These are phyloP conservation scores for Luidia sarsii DNA, from an alignment of 53 echinoderm and acorn worm genomes.

Conservation along the genomic window DNA sequence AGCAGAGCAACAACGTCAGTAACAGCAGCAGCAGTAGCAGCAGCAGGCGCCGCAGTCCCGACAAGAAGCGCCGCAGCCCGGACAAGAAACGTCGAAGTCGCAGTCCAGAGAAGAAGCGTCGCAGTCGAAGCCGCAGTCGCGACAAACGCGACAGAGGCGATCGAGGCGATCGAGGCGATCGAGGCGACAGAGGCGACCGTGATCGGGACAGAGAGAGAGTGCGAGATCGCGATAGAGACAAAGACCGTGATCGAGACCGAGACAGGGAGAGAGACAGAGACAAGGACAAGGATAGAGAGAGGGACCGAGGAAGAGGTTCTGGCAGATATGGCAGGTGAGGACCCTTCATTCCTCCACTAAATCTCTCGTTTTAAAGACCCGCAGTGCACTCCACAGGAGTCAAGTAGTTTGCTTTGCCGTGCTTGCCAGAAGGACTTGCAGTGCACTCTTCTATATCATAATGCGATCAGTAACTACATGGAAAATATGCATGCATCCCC, in stretches of 20 bases:
- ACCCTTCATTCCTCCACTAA: no score
- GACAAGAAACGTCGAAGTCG: constrained; percentile 47
- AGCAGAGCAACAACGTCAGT: constrained; percentile 20
- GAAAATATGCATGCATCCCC: no score
- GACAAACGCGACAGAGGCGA: constrained; percentile 24
- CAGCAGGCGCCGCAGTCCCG: constrained; percentile 57
- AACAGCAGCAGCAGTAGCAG: constrained; percentile 39
- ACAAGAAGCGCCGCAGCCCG: constrained; percentile 39
- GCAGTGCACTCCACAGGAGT: no score
- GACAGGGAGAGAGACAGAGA: neutral
- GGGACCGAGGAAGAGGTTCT: constrained; percentile 26
- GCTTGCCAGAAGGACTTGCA: no score
- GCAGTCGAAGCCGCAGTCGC: constrained; percentile 43
- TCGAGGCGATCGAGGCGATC: neutral
- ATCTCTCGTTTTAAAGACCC: no score
- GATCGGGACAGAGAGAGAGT: neutral
- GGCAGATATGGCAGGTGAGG: constrained; percentile 26
- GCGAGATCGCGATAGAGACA: neutral
- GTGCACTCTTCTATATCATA: no score
- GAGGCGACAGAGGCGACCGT: constrained; percentile 30
- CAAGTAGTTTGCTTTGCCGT: no score
- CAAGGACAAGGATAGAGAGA: neutral
- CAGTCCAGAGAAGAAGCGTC: constrained; percentile 51
- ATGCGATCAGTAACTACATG: no score
- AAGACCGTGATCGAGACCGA: neutral